Percentiles rank a stretch among this genome's conserved stretches.
These are phyloP conservation scores for Plectropomus leopardus DNA, from an alignment of 2,113 vertebrate genomes.

Conservation along the genomic window DNA sequence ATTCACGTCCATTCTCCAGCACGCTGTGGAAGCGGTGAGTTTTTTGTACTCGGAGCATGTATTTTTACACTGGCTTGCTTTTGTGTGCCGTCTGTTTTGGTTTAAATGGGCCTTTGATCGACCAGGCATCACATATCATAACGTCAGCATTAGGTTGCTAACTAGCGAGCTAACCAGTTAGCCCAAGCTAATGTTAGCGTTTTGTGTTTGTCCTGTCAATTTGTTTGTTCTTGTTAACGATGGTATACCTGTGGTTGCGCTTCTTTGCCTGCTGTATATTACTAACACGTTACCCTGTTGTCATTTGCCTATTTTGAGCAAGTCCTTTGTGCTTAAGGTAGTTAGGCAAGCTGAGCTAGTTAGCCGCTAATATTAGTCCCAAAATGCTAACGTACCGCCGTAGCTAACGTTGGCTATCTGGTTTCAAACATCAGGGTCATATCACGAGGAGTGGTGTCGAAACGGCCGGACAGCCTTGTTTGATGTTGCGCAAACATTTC, in stretches of 20 bases:
- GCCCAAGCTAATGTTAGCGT: slow-evolving; percentile 54
- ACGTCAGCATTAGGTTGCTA: slow-evolving; percentile 59
- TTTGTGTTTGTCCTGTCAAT: slow-evolving; percentile 55
- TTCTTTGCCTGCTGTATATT: background rate
- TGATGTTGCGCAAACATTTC: slow-evolving; percentile 43
- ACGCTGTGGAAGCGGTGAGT: slow-evolving; percentile 98
- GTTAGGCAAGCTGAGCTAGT: background rate
- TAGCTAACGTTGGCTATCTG: background rate
- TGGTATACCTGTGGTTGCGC: accelerated
- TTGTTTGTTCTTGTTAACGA: background rate
- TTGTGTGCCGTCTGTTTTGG: background rate
- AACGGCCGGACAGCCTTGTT: slow-evolving; percentile 8
- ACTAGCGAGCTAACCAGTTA: slow-evolving; percentile 44
- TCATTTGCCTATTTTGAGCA: accelerated
- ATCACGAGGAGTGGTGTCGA: slow-evolving; percentile 35
- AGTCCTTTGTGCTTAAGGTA: background rate
- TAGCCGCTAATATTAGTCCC: slow-evolving; percentile 27
- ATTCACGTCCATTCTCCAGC: slow-evolving; percentile 96
- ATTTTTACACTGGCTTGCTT: background rate
- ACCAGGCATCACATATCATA: background rate
- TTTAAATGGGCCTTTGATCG: background rate
- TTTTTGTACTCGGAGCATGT: background rate
- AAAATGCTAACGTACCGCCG: slow-evolving; percentile 43
- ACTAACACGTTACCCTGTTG: background rate
- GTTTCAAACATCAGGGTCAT: slow-evolving; percentile 28